These are phyloP conservation scores for Paedocypris micromegethes DNA, from an alignment of 2,797 vertebrate species.

Conservation along the genomic window DNA sequence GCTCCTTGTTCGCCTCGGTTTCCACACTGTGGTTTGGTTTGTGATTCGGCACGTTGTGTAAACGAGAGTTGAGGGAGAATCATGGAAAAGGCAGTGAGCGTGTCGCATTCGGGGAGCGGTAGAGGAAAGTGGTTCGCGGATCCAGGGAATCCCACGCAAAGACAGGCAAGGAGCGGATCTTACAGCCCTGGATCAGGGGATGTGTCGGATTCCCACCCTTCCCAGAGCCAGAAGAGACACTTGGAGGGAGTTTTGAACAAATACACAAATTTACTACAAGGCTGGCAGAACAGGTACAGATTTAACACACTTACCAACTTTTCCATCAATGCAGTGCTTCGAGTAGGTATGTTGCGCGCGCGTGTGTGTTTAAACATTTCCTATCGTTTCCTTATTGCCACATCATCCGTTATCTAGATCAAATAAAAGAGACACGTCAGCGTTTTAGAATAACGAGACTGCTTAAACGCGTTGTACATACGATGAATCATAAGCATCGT, in stretches of 20 bases:
- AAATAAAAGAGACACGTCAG: conserved; percentile 11
- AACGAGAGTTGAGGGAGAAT: conserved; percentile 26
- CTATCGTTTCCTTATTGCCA: background rate
- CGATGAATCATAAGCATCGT: background rate
- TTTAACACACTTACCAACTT: conserved; percentile 33
- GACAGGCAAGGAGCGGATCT: conserved; percentile 45
- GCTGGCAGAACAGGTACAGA: conserved; percentile 86
- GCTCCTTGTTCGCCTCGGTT: background rate
- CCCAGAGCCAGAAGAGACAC: conserved; percentile 58
- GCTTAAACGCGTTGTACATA: background rate
- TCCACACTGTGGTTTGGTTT: conserved; percentile 3
- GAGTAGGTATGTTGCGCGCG: background rate
- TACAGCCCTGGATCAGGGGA: conserved; percentile 33
- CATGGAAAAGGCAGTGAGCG: conserved; percentile 41
- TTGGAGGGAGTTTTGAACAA: conserved; percentile 86
- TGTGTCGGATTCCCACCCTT: conserved; percentile 37
- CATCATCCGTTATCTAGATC: background rate
- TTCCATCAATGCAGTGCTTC: background rate
- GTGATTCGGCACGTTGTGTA: conserved; percentile 7
- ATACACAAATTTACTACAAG: conserved; percentile 90
- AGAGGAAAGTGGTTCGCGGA: conserved; percentile 52
- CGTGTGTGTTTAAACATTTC: background rate
- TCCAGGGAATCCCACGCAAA: conserved; percentile 49
- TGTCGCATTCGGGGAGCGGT: conserved; percentile 42
- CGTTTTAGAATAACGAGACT: conserved; percentile 6